Evolutionary conservation across 2,113 vertebrate genomes (phyloP), one percentile per base, ranked within the genome.

Genomic region (Aplodontia rufa): DNA sequence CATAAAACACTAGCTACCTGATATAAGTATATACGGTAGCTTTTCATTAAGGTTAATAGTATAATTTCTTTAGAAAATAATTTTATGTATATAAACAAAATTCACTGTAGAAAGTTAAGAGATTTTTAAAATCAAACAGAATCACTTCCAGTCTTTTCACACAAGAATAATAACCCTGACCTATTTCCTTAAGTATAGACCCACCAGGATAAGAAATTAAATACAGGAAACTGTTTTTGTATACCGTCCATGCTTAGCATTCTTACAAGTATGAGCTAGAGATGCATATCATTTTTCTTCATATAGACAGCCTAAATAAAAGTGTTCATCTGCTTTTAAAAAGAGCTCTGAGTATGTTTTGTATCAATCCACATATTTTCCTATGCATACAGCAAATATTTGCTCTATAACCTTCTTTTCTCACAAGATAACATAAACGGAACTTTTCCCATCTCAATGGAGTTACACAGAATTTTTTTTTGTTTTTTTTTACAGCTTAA

Each of bases 271-370:
- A 99, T 99, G 99, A 99, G 98, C 99, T 99, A 99, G 99, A 99
- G 99, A 99, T 98, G 98, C 98, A 99, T 99, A 99, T 99, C 99
- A 99, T 99, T 99, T 99, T 99, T 99, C 99, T 99, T 99, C 99
- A 98, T 99, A 99, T 98, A 99, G 99, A 99, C 98, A 97, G 99
- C 99, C 99, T 99, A 99, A 99, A 99, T 99, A 99, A 99, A 99
- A 99, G 98, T 99, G 99, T 99, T 99, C 99, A 99, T 99, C 99
- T 99, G 98, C 98, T 98, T 76, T 74, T 53, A 45, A 66, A 35
- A 49, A 16, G 8, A 69, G 42, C 17, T 37, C 45, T 66, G 16
- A 12, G 47, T 4, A 71, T 37, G 28, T 51, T 81, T 72, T 83
- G 11, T 69, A 42, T 79, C 13, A 49, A 30, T 55, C 53, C n/a